Base-by-base conservation (phyloP, 2,113 vertebrate genomes). In the Amphiprion ocellaris region DNA sequence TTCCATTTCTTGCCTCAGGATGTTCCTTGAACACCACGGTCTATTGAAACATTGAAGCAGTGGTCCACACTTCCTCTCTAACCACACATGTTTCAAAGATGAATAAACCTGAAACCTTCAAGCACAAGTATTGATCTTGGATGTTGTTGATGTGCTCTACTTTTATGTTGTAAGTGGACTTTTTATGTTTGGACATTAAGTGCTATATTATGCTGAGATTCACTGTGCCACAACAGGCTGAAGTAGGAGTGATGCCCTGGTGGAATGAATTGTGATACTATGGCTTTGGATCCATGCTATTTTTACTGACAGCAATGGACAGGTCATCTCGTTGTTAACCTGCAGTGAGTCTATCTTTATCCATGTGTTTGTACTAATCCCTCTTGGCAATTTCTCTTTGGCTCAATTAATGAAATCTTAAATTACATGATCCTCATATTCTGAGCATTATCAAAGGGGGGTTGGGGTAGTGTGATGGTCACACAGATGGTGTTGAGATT, bases 401-500 rank as follows among this genome's bases (percentile, higher is more conserved):
- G n/a, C 30, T 75, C n/a, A n/a, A n/a, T 47, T 64, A 53, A n/a
- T 63, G 41, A 67, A 55, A 47, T 76, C 4, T 58, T 61, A 54
- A 26, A 17, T 79, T 28, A 46, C 6, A 58, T 67, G 44, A 64
- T 28, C 30, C n/a, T 62, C 39, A 46, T 71, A 54, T 84, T 65
- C 26, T 76, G 64, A 50, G 24, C 26, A 39, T 66, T 56, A 72
- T 76, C 65, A 66, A 39, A 60, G 58, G 7, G 19, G 64, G 54
- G 69, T 76, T 63, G 56, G 66, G 62, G 47, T 41, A 47, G 41
- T 78, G 65, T 16, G 77, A 84, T 74, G 64, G 83, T 82, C 53
- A 67, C 83, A 26, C 93, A 92, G 89, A 90, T 91, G 88, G 90
- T 82, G 84, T 58, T 83, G 83, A 76, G 64, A 85, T 87, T 83